Base-by-base conservation (phyloP, 2,797 vertebrate species). In the Xyrichtys novacula region DNA sequence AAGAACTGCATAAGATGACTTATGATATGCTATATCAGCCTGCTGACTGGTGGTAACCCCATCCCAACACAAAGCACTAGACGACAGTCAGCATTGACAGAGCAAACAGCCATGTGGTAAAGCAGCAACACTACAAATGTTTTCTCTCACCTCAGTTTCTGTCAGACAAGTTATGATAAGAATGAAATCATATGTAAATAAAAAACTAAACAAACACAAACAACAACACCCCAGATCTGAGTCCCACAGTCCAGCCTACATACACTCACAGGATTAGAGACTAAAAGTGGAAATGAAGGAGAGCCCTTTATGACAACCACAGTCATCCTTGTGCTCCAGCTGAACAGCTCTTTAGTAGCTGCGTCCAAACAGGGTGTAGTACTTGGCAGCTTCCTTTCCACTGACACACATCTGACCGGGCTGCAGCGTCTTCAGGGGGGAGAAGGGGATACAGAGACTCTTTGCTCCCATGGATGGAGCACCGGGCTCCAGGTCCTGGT, bases 381-480 rank as follows among this genome's bases (percentile, higher is more conserved):
- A 94, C 91, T 97, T 94, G n/a, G 97, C 98, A 0, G 94, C 91
- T 65, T 95, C 95, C 87, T 96, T 96, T 87, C 95, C 91, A 0
- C 96, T 95, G 77, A 99, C 69, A 2, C 98, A 99, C 87, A 86
- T 90, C 78, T 95, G 92, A 52, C 95, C 96, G 0, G 86, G 71
- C 61, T 95, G 93, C 71, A 98, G 94, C 22, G 89, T 89, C 80
- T 91, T 63, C 42, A 99, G 94, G 11, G 98, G 97, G 6, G 94
- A 87, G 89, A 99, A 99, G 67, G 98, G 97, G 87, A 98, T 98
- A 73, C 98, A 99, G 31, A 99, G 94, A 76, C 97, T 97, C 90
- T 99, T 99, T 17, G 98, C 98, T 74, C 98, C 98, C 98, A 99
- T 98, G 53, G 98, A 98, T 0, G 98, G 97, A 34, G 97, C 97